Percentiles rank a stretch among this genome's conserved stretches.
These are phyloP conservation scores for Standfussiana lucernea DNA, from an alignment of 2,888 invertebrate genomes.

Conservation along the genomic window DNA sequence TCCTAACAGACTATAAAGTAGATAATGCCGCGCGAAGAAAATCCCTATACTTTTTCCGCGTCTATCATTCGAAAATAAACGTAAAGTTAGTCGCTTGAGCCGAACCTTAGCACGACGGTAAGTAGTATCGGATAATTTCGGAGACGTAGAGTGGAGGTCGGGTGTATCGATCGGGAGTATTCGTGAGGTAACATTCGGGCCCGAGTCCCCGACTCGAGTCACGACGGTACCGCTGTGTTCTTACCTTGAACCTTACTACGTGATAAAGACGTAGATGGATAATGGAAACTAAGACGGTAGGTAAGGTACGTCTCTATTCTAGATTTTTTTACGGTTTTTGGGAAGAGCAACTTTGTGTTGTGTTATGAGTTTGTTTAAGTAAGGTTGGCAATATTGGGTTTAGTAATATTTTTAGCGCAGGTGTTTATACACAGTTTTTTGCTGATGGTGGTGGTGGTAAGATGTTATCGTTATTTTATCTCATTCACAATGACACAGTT, in stretches of 20 bases:
- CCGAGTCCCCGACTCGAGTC: slow-evolving; percentile 56
- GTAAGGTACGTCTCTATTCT: slow-evolving; percentile 32
- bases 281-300: slow-evolving; percentile 45
- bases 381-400: slow-evolving; percentile 4
- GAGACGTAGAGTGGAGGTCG: slow-evolving; percentile 70
- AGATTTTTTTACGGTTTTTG: slow-evolving; percentile 28
- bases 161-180: slow-evolving; percentile 71
- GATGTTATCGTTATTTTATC: background rate
- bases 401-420: background rate
- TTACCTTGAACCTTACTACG: slow-evolving; percentile 66
- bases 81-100: slow-evolving; percentile 43
- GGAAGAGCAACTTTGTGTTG: background rate
- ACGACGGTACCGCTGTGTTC: slow-evolving; percentile 62
- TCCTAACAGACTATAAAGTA: background rate
- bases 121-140: slow-evolving; percentile 76
- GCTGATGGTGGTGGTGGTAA: too few species aligned
- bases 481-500: background rate
- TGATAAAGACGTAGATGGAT: slow-evolving; percentile 53
- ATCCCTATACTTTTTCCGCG: background rate
- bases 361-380: background rate
- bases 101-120: slow-evolving; percentile 50
- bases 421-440: background rate
- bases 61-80: slow-evolving; percentile 44
- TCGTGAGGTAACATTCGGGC: slow-evolving; percentile 63
- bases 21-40: background rate